Percentiles rank a stretch among this genome's conserved stretches.
phyloP scores from a whole-genome alignment of 2,888 invertebrate species.

The Shargacucullia verbasci region DNA sequence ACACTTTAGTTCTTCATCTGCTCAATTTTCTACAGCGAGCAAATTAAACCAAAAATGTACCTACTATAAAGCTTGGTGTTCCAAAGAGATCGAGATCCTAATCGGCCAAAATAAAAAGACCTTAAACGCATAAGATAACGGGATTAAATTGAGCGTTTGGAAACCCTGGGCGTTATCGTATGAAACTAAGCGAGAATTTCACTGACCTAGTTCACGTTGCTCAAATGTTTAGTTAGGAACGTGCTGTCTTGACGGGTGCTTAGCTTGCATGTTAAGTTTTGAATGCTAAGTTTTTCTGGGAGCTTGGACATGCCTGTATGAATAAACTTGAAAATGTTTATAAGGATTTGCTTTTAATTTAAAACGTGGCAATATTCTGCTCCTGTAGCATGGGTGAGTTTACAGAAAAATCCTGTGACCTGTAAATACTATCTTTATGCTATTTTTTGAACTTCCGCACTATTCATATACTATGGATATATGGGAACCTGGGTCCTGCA shows the following conservation, averaged over 20 bases:
- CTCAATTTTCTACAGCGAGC: no score
- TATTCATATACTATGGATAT: no score
- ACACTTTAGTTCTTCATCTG: no score
- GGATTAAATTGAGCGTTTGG: constrained; percentile 25
- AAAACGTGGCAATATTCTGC: no score
- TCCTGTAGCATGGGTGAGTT: no score
- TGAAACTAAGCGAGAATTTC: constrained; percentile 22
- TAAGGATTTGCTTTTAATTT: no score
- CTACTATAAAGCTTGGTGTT: background rate
- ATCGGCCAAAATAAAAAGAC: constrained; percentile 26
- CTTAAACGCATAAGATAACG: constrained; percentile 18
- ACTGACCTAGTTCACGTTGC: constrained; percentile 45
- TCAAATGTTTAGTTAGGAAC: constrained; percentile 29
- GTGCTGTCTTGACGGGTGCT: constrained; percentile 39
- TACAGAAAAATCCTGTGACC: no score
- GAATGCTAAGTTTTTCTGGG: constrained; percentile 30
- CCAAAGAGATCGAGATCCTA: constrained; percentile 23
- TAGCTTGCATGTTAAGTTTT: constrained; percentile 29
- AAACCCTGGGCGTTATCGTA: constrained; percentile 13
- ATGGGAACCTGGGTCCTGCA: no score
- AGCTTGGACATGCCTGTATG: constrained; percentile 22
- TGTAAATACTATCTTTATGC: no score
- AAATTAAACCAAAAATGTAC: no score
- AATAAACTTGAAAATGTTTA: constrained; percentile 1
- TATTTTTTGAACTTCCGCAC: no score